phyloP scores from a whole-genome alignment of 2,797 vertebrate genomes.

The Acrossocheilus wenchowensis region DNA sequence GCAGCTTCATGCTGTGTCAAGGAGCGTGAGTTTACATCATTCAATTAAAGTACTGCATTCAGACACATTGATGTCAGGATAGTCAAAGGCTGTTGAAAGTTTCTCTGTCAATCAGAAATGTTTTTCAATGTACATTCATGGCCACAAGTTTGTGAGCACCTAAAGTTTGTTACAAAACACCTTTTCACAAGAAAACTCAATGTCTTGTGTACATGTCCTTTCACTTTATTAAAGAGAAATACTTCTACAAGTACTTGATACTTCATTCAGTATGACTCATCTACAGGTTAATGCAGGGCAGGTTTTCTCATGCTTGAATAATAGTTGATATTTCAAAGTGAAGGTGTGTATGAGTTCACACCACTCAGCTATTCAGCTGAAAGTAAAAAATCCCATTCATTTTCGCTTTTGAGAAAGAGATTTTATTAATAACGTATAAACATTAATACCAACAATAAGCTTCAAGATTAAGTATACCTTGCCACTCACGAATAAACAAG shows the following conservation, averaged over 20 bases:
- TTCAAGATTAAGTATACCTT: neutral
- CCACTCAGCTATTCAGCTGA: neutral
- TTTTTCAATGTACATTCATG: constrained; percentile 19
- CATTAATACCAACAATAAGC: neutral
- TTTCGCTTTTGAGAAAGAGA: neutral
- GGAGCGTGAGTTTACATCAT: neutral
- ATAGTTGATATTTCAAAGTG: neutral
- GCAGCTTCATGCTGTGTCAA: neutral
- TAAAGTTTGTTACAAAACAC: neutral
- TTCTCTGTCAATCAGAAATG: neutral
- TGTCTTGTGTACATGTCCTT: neutral
- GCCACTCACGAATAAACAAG: neutral
- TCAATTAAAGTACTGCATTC: neutral
- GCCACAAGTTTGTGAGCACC: neutral
- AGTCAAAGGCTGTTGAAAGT: constrained; percentile 22
- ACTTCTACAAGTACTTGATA: constrained; percentile 1
- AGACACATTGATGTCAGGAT: neutral
- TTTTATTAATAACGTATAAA: neutral
- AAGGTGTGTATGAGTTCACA: neutral
- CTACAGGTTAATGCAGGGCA: constrained; percentile 4
- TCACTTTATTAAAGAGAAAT: constrained; percentile 9
- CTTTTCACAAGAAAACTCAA: neutral
- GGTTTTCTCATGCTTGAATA: constrained; percentile 1
- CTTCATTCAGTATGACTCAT: neutral
- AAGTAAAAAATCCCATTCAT: neutral